phyloP scores from a whole-genome alignment of 2,888 invertebrate species.

The Abrostola triplasia region DNA sequence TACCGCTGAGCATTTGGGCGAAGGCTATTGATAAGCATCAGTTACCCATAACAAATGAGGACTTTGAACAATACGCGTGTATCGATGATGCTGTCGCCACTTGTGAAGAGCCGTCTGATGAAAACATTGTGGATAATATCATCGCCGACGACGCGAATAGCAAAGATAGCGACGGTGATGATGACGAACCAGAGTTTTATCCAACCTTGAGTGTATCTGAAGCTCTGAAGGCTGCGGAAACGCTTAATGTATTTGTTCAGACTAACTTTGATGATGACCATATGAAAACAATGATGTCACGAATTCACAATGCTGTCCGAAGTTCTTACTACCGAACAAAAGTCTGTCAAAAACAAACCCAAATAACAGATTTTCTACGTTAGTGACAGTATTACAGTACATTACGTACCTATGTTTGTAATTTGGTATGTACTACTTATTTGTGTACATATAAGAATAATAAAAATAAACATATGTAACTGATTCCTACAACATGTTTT shows the following conservation, averaged over 20 bases:
- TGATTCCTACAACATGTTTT: no score
- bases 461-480: no score
- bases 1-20: conserved; percentile 45
- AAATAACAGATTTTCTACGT: no score
- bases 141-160: conserved; percentile 46
- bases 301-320: conserved; percentile 47
- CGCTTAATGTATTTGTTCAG: conserved; percentile 42
- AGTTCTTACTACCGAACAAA: conserved; percentile 38
- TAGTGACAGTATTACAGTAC: no score
- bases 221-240: conserved; percentile 48
- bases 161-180: conserved; percentile 49
- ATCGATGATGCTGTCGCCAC: conserved; percentile 49
- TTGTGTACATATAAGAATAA: no score
- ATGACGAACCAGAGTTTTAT: conserved; percentile 43
- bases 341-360: no score
- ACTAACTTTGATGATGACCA: conserved; percentile 50
- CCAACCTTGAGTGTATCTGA: conserved; percentile 42
- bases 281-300: conserved; percentile 50
- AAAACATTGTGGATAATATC: conserved; percentile 55
- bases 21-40: conserved; percentile 42
- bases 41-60: conserved; percentile 40
- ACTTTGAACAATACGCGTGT: conserved; percentile 45
- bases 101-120: conserved; percentile 50
- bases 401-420: no score
- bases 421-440: no score